Evolutionary conservation across 2,113 vertebrate genomes (phyloP).

Genomic region (Callopanchax toddi): DNA sequence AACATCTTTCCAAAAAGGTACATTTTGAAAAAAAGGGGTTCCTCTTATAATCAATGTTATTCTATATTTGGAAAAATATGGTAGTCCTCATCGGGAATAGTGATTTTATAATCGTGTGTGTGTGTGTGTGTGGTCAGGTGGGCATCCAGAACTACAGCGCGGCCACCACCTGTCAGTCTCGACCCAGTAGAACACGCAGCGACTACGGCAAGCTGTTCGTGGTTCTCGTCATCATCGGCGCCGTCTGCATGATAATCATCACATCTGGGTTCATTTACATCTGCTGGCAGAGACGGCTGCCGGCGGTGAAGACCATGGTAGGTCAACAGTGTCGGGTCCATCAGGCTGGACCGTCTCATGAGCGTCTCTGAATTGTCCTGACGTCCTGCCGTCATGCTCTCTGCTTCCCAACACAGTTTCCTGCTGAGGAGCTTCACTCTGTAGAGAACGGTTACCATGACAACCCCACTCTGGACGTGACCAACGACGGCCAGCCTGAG

Average conservation of each 20-base stretch:
- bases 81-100: no score
- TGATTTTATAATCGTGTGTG: no score
- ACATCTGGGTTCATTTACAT: slow-evolving; percentile 92
- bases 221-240: slow-evolving; percentile 94
- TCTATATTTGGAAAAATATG: no score
- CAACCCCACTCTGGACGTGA: slow-evolving; percentile 97
- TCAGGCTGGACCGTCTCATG: no score
- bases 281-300: slow-evolving; percentile 93
- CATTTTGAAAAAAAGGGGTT: no score
- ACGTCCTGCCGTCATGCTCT: no score
- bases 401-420: slow-evolving; percentile 78
- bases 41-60: no score
- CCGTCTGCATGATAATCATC: slow-evolving; percentile 93
- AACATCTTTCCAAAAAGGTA: no score
- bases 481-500: slow-evolving; percentile 90
- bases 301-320: slow-evolving; percentile 92
- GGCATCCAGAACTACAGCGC: slow-evolving; percentile 92
- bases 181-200: slow-evolving; percentile 86
- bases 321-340: slow-evolving; percentile 22
- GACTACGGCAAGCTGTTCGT: slow-evolving; percentile 98
- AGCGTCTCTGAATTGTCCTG: no score
- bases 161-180: slow-evolving; percentile 85
- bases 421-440: slow-evolving; percentile 91
- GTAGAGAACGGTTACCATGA: slow-evolving; percentile 98
- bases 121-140: slow-evolving; percentile 74